Evolutionary conservation across 2,113 vertebrate genomes (phyloP), one percentile per base, ranked within the genome.

Genomic region (Hippocampus comes): DNA sequence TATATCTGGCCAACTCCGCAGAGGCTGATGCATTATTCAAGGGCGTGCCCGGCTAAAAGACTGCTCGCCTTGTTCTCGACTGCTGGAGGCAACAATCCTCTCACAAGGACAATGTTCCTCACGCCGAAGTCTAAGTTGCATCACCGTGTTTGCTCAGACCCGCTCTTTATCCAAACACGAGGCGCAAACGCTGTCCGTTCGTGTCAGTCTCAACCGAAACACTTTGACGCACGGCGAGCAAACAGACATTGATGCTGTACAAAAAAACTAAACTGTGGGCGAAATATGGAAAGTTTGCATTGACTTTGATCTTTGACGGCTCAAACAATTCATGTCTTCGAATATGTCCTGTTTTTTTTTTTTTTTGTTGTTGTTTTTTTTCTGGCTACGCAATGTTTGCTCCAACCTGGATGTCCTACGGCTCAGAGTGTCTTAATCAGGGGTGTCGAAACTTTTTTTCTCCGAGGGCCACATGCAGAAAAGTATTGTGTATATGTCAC

Each of bases 11-110:
- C 84, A 67, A 83, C 78, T 86, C 83, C 79, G 83, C 75, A 82
- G 79, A 82, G 72, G 57, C 46, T 74, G 73, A 83, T 92, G 80
- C 83, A 92, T 92, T 89, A 92, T 91, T 91, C 87, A 92, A 48
- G 74, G 60, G 68, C 9, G 61, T 88, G 86, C 89, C 90, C 85
- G 76, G 81, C 83, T 83, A 84, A 83, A 86, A 86, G 82, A 84
- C 79, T 76, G 53, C 79, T 76, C 82, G 81, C 75, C 78, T 78
- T 81, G 77, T 77, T 85, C 79, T 78, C 27, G 14, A 71, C 78
- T 63, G 86, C 79, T 89, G 79, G 78, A 82, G 87, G 85, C 88
- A 84, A 82, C 87, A 79, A 72, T 88, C 84, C 63, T 80, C 82
- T 71, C 34, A 17, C 85, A 43, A 69, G 78, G 76, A 85, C 71